Conservation (phyloP, 2,797 vertebrate genomes). For the Salmo trutta region DNA sequence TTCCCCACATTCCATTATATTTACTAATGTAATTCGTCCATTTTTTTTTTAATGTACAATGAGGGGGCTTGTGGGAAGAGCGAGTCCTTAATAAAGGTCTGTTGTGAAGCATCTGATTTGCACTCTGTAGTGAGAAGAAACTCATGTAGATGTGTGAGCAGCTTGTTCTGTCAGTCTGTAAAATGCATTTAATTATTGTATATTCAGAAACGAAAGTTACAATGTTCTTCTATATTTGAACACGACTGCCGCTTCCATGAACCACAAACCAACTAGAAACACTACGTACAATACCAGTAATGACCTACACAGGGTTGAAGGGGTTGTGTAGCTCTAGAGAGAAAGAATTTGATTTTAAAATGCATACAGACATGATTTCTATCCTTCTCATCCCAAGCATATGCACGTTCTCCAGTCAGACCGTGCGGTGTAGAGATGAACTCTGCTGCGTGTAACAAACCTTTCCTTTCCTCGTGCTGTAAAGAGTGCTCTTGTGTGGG, state of each 20-base stretch:
- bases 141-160: slow-evolving; percentile 90
- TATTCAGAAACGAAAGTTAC: slow-evolving; percentile 81
- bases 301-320: slow-evolving; percentile 62
- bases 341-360: slow-evolving; percentile 60
- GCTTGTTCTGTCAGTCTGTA: slow-evolving; percentile 90
- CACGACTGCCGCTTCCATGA: slow-evolving; percentile 78
- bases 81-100: slow-evolving; percentile 73
- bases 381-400: slow-evolving; percentile 74
- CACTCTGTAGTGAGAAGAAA: slow-evolving; percentile 96
- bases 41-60: slow-evolving; percentile 84
- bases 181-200: slow-evolving; percentile 94
- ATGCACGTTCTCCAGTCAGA: slow-evolving; percentile 83
- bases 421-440: slow-evolving; percentile 67
- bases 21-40: slow-evolving; percentile 74
- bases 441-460: slow-evolving; percentile 72
- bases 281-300: slow-evolving; percentile 82
- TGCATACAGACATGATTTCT: slow-evolving; percentile 69
- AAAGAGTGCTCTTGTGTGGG: slow-evolving; percentile 83
- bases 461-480: slow-evolving; percentile 82
- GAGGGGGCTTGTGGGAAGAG: slow-evolving; percentile 75
- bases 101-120: slow-evolving; percentile 96
- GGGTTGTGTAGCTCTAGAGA: slow-evolving; percentile 73
- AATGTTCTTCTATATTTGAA: slow-evolving; percentile 79
- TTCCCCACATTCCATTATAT: slow-evolving; percentile 91
- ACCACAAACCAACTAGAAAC: slow-evolving; percentile 81